These are phyloP conservation scores for Mormoops blainvillei DNA, from an alignment of 2,113 vertebrate species.

Conservation along the genomic window DNA sequence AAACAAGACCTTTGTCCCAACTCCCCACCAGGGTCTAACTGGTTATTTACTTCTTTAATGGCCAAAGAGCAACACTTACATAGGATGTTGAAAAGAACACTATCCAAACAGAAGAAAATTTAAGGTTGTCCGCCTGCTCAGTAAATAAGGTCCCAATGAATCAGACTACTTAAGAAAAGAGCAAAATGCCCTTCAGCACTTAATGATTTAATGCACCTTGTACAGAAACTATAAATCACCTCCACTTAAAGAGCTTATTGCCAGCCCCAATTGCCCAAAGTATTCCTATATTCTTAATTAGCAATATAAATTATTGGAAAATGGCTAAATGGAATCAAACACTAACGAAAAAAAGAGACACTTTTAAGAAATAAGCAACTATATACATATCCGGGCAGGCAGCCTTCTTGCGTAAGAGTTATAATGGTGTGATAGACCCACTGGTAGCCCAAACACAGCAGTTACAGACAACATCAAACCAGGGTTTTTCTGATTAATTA, in stretches of 20 bases:
- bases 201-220: background rate
- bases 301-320: background rate
- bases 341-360: background rate
- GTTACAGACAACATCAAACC: background rate
- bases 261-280: background rate
- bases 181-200: conserved; percentile 34
- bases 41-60: background rate
- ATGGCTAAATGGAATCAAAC: background rate
- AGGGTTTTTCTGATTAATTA: background rate
- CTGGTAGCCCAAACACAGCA: background rate
- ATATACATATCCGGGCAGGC: background rate
- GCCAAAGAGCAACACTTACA: background rate
- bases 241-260: background rate
- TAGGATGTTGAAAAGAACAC: conserved; percentile 2
- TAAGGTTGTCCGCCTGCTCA: background rate
- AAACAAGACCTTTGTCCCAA: background rate
- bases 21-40: background rate
- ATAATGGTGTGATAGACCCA: background rate
- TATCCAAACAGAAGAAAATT: conserved; percentile 48
- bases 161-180: conserved; percentile 9
- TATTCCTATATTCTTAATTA: background rate
- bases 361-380: background rate
- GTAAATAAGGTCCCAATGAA: conserved; percentile 41
- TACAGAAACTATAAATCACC: conserved; percentile 4
- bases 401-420: background rate